Conservation (phyloP, 2,797 vertebrate species). For the Chiloscyllium punctatum region DNA sequence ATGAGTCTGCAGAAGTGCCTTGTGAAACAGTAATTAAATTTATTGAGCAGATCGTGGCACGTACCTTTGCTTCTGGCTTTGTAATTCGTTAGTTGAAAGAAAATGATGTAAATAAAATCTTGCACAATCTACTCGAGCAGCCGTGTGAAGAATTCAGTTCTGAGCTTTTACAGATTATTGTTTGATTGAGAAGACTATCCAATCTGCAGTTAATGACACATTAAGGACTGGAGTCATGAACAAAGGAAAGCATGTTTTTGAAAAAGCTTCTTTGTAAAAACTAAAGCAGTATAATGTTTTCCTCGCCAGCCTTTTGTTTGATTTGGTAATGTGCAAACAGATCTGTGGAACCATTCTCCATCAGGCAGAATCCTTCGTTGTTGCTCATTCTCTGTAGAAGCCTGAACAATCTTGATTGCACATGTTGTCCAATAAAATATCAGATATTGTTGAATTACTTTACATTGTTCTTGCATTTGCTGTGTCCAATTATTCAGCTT, state of each 20-base stretch:
- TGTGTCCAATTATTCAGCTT: background rate
- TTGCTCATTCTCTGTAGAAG: background rate
- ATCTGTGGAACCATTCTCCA: background rate
- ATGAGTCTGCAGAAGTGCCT: background rate
- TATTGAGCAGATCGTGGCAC: background rate
- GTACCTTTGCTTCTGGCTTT: background rate
- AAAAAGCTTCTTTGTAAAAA: constrained; percentile 20
- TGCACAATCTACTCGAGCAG: background rate
- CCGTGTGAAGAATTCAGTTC: background rate
- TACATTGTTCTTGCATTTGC: background rate
- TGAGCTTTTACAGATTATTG: background rate
- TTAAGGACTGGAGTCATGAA: background rate
- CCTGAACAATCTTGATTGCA: background rate
- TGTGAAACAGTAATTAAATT: background rate
- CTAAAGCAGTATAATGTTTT: background rate
- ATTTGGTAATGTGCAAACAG: background rate
- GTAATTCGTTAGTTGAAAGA: background rate
- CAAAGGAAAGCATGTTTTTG: background rate
- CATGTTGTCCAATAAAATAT: background rate
- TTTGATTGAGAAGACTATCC: background rate
- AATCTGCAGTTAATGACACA: constrained; percentile 14
- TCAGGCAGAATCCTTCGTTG: background rate
- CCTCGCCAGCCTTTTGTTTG: background rate
- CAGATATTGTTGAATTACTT: background rate
- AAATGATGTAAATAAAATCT: background rate